These are phyloP conservation scores for Aphelenchoides avenae DNA, from an alignment of 1,140 invertebrate species.

Conservation along the genomic window DNA sequence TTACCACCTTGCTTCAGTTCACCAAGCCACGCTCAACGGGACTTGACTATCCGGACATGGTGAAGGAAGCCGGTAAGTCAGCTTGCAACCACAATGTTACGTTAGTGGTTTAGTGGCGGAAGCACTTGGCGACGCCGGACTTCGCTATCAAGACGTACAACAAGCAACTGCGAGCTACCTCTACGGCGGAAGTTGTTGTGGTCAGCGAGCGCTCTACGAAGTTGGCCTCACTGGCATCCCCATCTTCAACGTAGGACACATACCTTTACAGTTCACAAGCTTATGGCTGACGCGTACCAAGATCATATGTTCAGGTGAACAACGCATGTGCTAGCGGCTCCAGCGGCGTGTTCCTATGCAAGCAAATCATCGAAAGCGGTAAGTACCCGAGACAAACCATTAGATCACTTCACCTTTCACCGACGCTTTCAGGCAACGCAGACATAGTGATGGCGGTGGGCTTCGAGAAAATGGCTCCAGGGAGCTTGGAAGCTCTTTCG, in stretches of 20 bases:
- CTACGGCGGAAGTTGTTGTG: constrained; percentile 91
- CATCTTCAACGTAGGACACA: constrained; percentile 75
- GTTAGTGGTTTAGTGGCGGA: constrained; percentile 67
- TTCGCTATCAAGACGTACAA: constrained; percentile 67
- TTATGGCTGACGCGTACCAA: too few relatives aligned
- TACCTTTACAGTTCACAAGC: background rate
- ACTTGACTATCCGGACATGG: constrained; percentile 89
- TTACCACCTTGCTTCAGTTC: constrained; percentile 65
- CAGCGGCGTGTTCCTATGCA: constrained; percentile 80
- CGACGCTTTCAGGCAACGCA: constrained; percentile 66
- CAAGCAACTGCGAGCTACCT: constrained; percentile 67
- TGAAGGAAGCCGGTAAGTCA: constrained; percentile 72
- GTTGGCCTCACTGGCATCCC: constrained; percentile 93
- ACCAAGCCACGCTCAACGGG: constrained; percentile 78
- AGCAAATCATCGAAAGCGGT: constrained; percentile 75
- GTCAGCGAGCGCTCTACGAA: constrained; percentile 87
- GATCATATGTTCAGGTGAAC: constrained; percentile 67
- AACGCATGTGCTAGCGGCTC: constrained; percentile 97
- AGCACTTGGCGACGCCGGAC: constrained; percentile 77
- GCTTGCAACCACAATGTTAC: background rate
- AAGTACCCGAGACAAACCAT: constrained; percentile 3
- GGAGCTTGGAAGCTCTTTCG: constrained; percentile 69
- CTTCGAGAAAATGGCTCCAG: constrained; percentile 95
- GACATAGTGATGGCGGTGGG: constrained; percentile 87
- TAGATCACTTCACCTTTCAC: background rate